These are phyloP conservation scores for Chelonia mydas DNA, from an alignment of 2,797 vertebrate genomes.

Conservation along the genomic window DNA sequence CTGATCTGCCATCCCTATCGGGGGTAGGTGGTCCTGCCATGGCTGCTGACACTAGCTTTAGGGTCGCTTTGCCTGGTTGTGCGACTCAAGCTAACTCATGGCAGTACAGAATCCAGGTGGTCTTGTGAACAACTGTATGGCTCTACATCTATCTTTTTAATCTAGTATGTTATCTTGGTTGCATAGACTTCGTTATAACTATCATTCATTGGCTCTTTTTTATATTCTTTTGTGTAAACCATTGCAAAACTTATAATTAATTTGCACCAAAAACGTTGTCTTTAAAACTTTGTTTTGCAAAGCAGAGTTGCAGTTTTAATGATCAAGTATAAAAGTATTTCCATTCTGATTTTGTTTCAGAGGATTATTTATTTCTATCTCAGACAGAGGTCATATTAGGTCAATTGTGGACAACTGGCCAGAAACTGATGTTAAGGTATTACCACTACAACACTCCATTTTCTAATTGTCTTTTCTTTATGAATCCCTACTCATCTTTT, in stretches of 20 bases:
- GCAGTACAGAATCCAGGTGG: neutral
- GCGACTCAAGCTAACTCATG: neutral
- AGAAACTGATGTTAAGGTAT: conserved; percentile 93
- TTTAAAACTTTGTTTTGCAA: neutral
- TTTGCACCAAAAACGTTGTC: neutral
- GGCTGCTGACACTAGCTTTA: fast-evolving
- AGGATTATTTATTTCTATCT: conserved; percentile 96
- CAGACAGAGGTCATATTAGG: conserved; percentile 93
- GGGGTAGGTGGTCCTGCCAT: fast-evolving
- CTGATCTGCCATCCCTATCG: neutral
- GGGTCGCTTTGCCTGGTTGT: neutral
- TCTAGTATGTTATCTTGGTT: neutral
- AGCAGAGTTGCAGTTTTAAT: neutral
- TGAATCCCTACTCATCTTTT: neutral
- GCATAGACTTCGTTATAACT: fast-evolving
- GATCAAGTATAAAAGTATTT: conserved; percentile 55
- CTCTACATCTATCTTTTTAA: neutral
- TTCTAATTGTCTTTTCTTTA: conserved; percentile 24
- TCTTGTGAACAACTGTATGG: fast-evolving
- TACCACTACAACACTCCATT: neutral
- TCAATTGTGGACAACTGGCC: conserved; percentile 98
- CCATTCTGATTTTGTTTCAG: conserved; percentile 76
- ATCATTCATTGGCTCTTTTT: neutral
- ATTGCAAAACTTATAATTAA: fast-evolving
- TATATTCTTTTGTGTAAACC: fast-evolving